Evolutionary conservation across 2,113 vertebrate species (phyloP).

Genomic region (Shinisaurus crocodilurus): DNA sequence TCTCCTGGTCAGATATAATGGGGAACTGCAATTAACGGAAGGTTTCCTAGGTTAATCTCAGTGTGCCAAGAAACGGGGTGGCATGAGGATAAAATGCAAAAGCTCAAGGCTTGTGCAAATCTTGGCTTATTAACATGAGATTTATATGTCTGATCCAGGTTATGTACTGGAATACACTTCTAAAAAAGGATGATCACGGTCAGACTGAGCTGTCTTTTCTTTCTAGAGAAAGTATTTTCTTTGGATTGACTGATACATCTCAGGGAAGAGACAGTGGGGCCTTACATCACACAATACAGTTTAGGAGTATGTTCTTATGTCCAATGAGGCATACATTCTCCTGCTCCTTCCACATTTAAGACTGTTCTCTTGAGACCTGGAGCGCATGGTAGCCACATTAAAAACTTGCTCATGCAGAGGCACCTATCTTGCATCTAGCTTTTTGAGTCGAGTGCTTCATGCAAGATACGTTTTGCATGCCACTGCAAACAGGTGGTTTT

Average conservation of each 20-base stretch:
- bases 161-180: neutral
- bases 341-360: neutral
- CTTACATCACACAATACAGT: too few species aligned
- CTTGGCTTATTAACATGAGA: neutral
- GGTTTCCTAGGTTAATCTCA: neutral
- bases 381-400: neutral
- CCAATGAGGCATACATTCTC: neutral
- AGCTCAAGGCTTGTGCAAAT: neutral
- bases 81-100: neutral
- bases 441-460: neutral
- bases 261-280: too few species aligned
- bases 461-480: neutral
- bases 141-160: neutral
- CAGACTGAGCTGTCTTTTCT: too few species aligned
- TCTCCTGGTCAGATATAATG: neutral
- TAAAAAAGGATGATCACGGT: neutral
- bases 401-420: neutral
- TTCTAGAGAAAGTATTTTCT: too few species aligned
- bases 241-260: too few species aligned
- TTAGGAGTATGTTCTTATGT: too few species aligned
- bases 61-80: neutral
- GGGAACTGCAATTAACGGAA: neutral
- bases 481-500: neutral
- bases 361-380: neutral
- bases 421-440: neutral